phyloP scores from a whole-genome alignment of 2,113 vertebrate genomes.

The Acanthochromis polyacanthus region DNA sequence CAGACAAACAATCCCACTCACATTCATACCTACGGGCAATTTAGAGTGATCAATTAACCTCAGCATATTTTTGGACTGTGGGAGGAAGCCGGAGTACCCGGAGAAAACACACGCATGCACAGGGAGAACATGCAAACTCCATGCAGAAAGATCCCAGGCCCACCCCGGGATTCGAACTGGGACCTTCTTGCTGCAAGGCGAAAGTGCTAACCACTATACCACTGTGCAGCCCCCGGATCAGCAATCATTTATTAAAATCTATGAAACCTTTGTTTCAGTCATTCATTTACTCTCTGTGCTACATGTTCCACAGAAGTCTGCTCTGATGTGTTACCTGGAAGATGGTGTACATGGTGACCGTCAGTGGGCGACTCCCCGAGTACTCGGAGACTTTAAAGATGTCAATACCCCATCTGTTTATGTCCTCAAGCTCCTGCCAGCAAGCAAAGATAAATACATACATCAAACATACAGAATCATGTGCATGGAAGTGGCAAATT shows the following conservation, averaged over 20 bases:
- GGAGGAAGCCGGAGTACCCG: too few species aligned
- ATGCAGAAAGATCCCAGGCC: too few species aligned
- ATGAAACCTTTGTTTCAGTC: neutral
- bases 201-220: too few species aligned
- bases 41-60: too few species aligned
- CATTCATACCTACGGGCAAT: too few species aligned
- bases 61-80: too few species aligned
- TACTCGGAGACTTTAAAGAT: constrained; percentile 91
- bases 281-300: neutral
- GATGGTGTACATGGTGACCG: constrained; percentile 91
- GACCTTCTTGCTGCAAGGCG: too few species aligned
- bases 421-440: constrained; percentile 90
- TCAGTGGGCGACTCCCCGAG: constrained; percentile 90
- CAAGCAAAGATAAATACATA: constrained; percentile 9
- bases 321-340: constrained; percentile 88
- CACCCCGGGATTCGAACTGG: too few species aligned
- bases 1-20: too few species aligned
- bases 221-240: too few species aligned
- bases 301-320: neutral
- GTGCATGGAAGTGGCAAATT: neutral
- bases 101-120: too few species aligned
- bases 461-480: neutral
- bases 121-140: too few species aligned
- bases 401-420: constrained; percentile 92
- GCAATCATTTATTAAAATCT: constrained; percentile 1